Percentiles rank a stretch among this genome's conserved stretches.
Evolutionary conservation across 2,888 invertebrate species (phyloP).

Genomic region (Resseliella maxima): DNA sequence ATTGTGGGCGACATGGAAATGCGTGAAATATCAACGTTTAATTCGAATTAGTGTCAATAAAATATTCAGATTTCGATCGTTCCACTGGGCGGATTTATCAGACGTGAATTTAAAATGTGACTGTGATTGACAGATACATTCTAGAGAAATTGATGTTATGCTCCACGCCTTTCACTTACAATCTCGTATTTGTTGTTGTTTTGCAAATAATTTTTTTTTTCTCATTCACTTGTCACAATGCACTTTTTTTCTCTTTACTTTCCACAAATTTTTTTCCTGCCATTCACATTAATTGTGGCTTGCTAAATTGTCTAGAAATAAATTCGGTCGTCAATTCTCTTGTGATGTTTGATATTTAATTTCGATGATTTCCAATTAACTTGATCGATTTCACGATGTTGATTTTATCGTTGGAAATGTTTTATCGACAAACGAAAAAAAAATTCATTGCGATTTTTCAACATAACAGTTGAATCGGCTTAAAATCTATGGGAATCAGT

Average conservation of each 20-base stretch:
- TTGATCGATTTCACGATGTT: background rate
- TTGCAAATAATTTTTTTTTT: background rate
- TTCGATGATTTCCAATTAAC: slow-evolving; percentile 8
- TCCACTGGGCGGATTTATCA: background rate
- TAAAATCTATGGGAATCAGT: background rate
- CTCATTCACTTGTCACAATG: background rate
- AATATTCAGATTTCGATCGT: slow-evolving; percentile 49
- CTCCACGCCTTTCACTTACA: slow-evolving; percentile 41
- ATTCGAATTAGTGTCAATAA: slow-evolving; percentile 55
- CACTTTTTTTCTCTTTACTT: background rate
- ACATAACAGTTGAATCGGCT: background rate
- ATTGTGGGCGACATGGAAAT: background rate
- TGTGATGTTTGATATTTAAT: slow-evolving; percentile 2
- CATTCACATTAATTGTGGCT: background rate
- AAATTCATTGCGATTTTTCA: background rate
- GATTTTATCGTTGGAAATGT: background rate
- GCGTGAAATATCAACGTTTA: slow-evolving; percentile 22
- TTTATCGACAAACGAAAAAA: background rate
- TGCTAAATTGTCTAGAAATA: background rate
- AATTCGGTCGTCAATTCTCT: background rate
- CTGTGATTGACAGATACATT: slow-evolving; percentile 39
- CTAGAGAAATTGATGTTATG: background rate
- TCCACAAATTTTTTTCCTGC: background rate
- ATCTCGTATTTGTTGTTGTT: background rate
- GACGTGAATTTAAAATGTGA: background rate